phyloP scores from a whole-genome alignment of 2,113 vertebrate species.

The Perognathus longimembris region DNA sequence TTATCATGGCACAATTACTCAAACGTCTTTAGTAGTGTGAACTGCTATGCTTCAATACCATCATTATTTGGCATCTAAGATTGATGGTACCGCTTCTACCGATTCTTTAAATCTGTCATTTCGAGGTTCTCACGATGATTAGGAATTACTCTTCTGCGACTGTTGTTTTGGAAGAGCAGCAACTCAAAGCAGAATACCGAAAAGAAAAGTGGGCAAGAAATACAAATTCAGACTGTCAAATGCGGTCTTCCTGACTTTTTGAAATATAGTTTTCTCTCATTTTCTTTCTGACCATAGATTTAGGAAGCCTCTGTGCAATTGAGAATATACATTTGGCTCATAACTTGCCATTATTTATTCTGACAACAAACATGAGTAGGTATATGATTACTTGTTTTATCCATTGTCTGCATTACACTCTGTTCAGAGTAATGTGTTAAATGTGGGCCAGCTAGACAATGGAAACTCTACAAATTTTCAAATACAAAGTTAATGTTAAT shows the following conservation, averaged over 20 bases:
- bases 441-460: background rate
- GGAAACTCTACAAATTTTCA: background rate
- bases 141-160: slow-evolving; percentile 57
- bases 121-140: slow-evolving; percentile 52
- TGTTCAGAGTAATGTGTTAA: background rate
- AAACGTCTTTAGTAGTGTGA: background rate
- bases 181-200: background rate
- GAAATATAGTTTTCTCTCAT: background rate
- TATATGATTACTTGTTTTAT: background rate
- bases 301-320: background rate
- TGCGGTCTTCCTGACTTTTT: background rate
- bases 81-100: background rate
- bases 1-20: slow-evolving; percentile 25
- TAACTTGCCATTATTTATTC: background rate
- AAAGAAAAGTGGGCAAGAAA: background rate
- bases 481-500: no score
- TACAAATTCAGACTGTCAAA: background rate
- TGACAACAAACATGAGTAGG: background rate
- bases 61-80: slow-evolving; percentile 38
- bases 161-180: slow-evolving; percentile 24
- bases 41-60: background rate
- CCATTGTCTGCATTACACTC: background rate
- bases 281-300: background rate
- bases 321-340: background rate
- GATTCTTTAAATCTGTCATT: slow-evolving; percentile 57